These are phyloP conservation scores for Girardinus metallicus DNA, from an alignment of 2,797 vertebrate genomes.

Conservation along the genomic window DNA sequence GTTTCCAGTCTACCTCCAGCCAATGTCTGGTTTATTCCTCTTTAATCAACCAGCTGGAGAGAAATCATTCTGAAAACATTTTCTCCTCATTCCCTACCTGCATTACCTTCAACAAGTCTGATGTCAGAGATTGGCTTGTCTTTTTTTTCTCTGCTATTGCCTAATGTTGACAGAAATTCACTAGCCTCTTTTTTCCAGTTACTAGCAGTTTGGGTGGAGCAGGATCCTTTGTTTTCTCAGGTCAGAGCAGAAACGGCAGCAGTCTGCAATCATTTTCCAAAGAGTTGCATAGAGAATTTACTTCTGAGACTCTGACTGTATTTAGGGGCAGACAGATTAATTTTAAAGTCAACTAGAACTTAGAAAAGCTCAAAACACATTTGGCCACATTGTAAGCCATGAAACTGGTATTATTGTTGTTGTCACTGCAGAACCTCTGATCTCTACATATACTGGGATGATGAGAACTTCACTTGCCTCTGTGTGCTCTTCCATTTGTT, in stretches of 20 bases:
- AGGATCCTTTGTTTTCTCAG: background rate
- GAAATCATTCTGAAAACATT: background rate
- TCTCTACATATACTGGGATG: background rate
- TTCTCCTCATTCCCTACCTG: background rate
- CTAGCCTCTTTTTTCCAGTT: background rate
- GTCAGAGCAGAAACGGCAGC: background rate
- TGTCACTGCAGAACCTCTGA: background rate
- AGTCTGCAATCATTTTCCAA: background rate
- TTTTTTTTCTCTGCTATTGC: background rate
- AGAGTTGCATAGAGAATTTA: background rate
- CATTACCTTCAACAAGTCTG: background rate
- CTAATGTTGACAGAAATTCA: background rate
- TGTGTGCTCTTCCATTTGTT: background rate
- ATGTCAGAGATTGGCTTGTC: slow-evolving; percentile 3
- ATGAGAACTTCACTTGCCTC: background rate
- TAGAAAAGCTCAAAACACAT: background rate
- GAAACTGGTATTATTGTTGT: background rate
- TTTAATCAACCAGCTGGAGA: background rate
- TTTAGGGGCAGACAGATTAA: background rate
- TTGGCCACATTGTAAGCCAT: background rate
- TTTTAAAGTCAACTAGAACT: background rate
- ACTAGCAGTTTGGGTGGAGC: background rate
- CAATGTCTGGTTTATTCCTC: background rate
- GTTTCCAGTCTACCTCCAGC: background rate
- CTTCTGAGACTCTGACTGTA: background rate